Percentiles rank a stretch among this genome's conserved stretches.
Conservation (phyloP, 92 coral and sea anemone genomes). For the Epizoanthus fatuus region DNA sequence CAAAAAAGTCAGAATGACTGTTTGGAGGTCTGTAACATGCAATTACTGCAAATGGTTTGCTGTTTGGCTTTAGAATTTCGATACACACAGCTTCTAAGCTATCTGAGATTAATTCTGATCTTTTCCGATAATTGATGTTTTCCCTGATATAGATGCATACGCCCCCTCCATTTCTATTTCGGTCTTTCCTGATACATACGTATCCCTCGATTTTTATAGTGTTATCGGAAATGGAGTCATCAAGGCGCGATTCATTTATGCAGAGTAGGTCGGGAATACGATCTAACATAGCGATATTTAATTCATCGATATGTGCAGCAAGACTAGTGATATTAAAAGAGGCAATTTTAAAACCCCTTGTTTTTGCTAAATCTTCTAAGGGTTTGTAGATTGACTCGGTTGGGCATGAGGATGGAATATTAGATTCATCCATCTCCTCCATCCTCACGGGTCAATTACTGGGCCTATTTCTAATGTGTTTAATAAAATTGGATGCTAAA, state of each 20-base stretch:
- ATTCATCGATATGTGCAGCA: conserved; percentile 42
- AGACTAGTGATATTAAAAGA: conserved; percentile 22
- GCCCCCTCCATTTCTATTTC: conserved; percentile 35
- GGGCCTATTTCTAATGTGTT: conserved; percentile 12
- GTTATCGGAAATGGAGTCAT: conserved; percentile 26
- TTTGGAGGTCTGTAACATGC: conserved; percentile 43
- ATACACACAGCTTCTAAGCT: conserved; percentile 45
- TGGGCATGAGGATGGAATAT: conserved; percentile 5
- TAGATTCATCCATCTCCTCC: conserved; percentile 31
- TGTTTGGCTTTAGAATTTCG: conserved; percentile 33
- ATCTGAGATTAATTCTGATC: conserved; percentile 11
- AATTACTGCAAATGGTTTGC: conserved; percentile 34
- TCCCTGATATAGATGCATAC: conserved; percentile 26
- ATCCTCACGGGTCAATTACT: conserved; percentile 17
- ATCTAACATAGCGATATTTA: conserved; percentile 19
- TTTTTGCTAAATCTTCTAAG: conserved; percentile 24
- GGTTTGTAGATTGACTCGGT: conserved; percentile 31
- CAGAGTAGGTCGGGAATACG: conserved; percentile 28
- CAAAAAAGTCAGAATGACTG: conserved; percentile 1
- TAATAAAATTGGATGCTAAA: conserved; percentile 31
- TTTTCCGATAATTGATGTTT: too few species aligned
- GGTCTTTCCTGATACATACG: conserved; percentile 29
- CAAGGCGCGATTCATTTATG: conserved; percentile 43
- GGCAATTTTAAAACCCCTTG: conserved; percentile 29
- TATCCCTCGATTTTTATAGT: conserved; percentile 10